A percentile compares a stretch with the other conserved stretches of the same genome.
Evolutionary conservation across 1,140 invertebrate species (phyloP).

Genomic region (Trichoplusia ni): DNA sequence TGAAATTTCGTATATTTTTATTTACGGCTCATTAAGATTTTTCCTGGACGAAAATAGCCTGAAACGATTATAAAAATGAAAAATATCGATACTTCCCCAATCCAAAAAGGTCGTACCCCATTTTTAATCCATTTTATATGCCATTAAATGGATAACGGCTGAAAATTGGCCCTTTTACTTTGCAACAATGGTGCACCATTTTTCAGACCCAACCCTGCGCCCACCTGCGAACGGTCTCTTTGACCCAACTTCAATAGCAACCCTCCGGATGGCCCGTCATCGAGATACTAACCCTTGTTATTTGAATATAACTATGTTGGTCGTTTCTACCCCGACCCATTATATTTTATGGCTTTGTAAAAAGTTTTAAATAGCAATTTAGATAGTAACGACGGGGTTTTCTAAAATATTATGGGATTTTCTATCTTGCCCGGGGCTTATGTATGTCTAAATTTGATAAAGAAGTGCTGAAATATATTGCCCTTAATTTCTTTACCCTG

Average conservation of each 20-base stretch:
- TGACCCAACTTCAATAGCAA: slow-evolving; percentile 19
- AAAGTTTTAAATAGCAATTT: slow-evolving; percentile 21
- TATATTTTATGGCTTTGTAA: slow-evolving; percentile 11
- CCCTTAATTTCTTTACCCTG: too few relatives aligned
- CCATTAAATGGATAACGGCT: slow-evolving; percentile 4
- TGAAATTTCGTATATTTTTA: too few relatives aligned
- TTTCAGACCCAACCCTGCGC: slow-evolving; percentile 12
- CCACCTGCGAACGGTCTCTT: slow-evolving; percentile 15
- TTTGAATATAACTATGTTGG: slow-evolving; percentile 16
- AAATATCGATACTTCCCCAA: neutral
- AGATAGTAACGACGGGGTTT: slow-evolving; percentile 10
- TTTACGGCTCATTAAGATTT: too few relatives aligned
- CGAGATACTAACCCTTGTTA: slow-evolving; percentile 27
- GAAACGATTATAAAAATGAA: too few relatives aligned
- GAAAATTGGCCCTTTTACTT: slow-evolving; percentile 12
- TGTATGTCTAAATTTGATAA: too few relatives aligned
- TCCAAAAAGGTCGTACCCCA: neutral
- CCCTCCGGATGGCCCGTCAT: slow-evolving; percentile 25
- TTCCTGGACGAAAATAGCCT: too few relatives aligned
- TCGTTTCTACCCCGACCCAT: slow-evolving; percentile 3
- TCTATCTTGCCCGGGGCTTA: neutral
- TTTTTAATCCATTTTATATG: neutral
- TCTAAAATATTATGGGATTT: neutral
- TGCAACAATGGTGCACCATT: slow-evolving; percentile 14
- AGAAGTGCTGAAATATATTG: too few relatives aligned